phyloP scores from a whole-genome alignment of 2,113 vertebrate genomes.

The cattle (Bos taurus) region ARS-UCD2.0 NC_037338.1:12836001-12836500 shows the following conservation, averaged over 20 bases:
- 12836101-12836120: not conserved
- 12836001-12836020: not conserved
- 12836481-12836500: not conserved
- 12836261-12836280: not conserved
- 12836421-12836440: not conserved
- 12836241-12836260: not conserved
- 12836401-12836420: not conserved
- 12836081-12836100: not conserved
- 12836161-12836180: not conserved
- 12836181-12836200: not conserved
- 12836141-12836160: not conserved
- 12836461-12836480: not conserved
- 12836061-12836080: not conserved
- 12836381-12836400: not conserved
- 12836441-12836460: not conserved
- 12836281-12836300: not conserved
- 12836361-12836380: not conserved
- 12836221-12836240: not conserved
- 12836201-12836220: not conserved
- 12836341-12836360: not conserved
- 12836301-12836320: not conserved
- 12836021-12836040: not conserved
- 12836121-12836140: not conserved
- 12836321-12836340: not conserved
- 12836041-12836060: not conserved